Base-by-base conservation (phyloP, 1,140 invertebrate species). In the Drosophila eugracilis region DNA sequence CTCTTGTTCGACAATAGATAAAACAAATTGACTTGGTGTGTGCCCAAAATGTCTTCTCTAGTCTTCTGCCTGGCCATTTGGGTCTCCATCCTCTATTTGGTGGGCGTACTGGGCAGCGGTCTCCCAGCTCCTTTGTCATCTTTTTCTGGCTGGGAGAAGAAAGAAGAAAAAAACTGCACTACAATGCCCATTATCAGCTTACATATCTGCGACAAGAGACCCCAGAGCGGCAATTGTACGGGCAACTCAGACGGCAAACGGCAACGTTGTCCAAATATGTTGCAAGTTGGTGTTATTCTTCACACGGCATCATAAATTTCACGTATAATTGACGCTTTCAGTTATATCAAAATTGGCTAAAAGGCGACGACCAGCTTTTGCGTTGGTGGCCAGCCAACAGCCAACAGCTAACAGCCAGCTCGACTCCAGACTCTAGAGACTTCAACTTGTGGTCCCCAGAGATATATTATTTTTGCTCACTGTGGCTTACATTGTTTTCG, bases 21-120 rank as follows among this genome's bases (percentile, higher is more conserved):
- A 90, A 86, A 90, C 86, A 90, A 90, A 90, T 90, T 90, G 86
- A 90, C 86, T 90, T 90, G 81, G 88, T 90, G 86, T 90, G 86
- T 90, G 86, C 81, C 86, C 88, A 86, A 90, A 90, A 90, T 90
- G 86, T 86, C 86, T 78, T 86, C 78, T 76, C 83, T 88, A 84
- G 60, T 59, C 69, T 72, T 63, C 69, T 75, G 54, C 52, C 52
- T 34, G 44, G 49, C 50, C 52, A 26, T 54, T 60, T 50, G 37
- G 17, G 39, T 44, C 45, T 53, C 34, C 30, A 2, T 53, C 55
- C 49, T 50, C 34, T 42, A 26, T 83, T 71, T 70, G 47, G 81
- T 86, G 81, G 81, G 81, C 81, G 81, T 54, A 60, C 74, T 49
- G 62, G 67, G 41, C 70, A 53, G 77, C 76, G 36, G 37, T 52